Evolutionary conservation across 2,888 invertebrate species (phyloP).

Genomic region (Calephelis perditalis): DNA sequence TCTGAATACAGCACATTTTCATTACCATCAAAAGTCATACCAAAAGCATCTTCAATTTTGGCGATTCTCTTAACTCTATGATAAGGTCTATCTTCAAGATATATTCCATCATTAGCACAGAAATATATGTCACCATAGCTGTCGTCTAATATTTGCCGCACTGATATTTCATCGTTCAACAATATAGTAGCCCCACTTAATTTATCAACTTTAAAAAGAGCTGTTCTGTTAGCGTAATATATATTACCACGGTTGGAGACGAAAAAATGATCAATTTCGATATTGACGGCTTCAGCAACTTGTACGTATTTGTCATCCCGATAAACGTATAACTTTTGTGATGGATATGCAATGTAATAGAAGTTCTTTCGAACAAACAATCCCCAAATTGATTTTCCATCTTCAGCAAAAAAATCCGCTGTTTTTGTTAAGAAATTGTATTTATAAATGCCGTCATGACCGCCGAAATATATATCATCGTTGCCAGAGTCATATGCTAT

Average conservation of each 20-base stretch:
- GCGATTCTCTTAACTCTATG: conserved; percentile 43
- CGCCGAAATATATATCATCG: conserved; percentile 64
- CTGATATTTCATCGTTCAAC: conserved; percentile 44
- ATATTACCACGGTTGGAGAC: conserved; percentile 48
- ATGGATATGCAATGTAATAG: conserved; percentile 63
- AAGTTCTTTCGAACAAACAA: conserved; percentile 54
- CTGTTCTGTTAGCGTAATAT: conserved; percentile 59
- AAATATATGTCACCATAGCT: conserved; percentile 56
- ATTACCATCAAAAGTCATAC: conserved; percentile 55
- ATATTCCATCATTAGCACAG: conserved; percentile 50
- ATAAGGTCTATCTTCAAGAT: conserved; percentile 54
- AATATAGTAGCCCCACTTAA: conserved; percentile 34
- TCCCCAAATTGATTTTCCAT: conserved; percentile 59
- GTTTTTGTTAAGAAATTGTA: conserved; percentile 53
- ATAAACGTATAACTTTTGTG: conserved; percentile 51
- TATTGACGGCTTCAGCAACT: conserved; percentile 48
- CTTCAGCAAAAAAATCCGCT: conserved; percentile 58
- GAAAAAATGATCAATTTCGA: conserved; percentile 57
- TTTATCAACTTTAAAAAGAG: conserved; percentile 55
- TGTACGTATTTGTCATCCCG: conserved; percentile 44
- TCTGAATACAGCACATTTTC: conserved; percentile 56
- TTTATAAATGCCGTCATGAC: conserved; percentile 64
- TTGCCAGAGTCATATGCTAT: conserved; percentile 57
- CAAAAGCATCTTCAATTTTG: conserved; percentile 47
- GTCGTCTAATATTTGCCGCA: conserved; percentile 57